phyloP scores from a whole-genome alignment of 2,113 vertebrate genomes.

The Prionailurus bengalensis region DNA sequence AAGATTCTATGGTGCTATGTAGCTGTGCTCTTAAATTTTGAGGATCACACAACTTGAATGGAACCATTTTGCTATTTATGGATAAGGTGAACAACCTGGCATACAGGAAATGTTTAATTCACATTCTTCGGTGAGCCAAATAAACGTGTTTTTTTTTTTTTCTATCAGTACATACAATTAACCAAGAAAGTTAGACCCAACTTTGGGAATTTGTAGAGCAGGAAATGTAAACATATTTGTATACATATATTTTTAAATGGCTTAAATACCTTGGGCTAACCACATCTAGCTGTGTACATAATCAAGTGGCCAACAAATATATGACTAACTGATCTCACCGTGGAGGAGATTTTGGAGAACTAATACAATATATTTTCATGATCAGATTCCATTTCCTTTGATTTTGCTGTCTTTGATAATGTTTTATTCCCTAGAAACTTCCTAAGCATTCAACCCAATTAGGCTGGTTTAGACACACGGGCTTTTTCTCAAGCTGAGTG shows the following conservation, averaged over 20 bases:
- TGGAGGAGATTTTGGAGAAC: neutral
- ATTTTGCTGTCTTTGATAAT: neutral
- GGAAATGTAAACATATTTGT: neutral
- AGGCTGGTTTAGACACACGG: slow-evolving; percentile 39
- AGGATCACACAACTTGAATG: neutral
- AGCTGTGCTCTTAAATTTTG: neutral
- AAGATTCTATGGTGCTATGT: neutral
- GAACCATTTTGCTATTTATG: neutral
- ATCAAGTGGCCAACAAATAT: neutral
- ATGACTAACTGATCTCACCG: neutral
- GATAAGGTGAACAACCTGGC: neutral
- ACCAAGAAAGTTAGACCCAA: slow-evolving; percentile 11
- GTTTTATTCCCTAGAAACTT: slow-evolving; percentile 70
- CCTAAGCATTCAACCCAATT: slow-evolving; percentile 53
- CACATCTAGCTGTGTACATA: neutral
- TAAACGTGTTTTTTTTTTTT: neutral
- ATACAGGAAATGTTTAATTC: slow-evolving; percentile 1
- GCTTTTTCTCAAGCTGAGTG: slow-evolving; percentile 16
- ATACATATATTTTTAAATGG: neutral
- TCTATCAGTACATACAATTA: neutral
- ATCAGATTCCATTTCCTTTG: neutral
- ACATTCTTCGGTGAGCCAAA: neutral
- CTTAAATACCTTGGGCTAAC: slow-evolving; percentile 69
- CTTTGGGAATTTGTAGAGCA: slow-evolving; percentile 28
- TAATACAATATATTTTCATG: slow-evolving; percentile 16